Base-by-base conservation (phyloP, 2,797 vertebrate genomes). In the Cyprinella venusta region DNA sequence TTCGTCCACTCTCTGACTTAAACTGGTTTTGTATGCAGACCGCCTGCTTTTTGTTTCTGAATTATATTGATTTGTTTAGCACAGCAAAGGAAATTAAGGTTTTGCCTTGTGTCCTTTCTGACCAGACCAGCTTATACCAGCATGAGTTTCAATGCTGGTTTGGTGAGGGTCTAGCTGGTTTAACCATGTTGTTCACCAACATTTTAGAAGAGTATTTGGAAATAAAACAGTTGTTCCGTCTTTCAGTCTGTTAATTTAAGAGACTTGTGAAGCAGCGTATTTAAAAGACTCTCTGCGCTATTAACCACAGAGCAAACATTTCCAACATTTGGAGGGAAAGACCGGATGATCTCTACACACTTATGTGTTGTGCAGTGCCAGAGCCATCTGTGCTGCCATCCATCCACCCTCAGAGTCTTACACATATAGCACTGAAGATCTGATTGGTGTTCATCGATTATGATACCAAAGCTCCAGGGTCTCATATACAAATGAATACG, bases 341-440 rank as follows among this genome's bases (percentile, higher is more conserved):
- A 80, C 18, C 59, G 38, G 13, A 10, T 69, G 76, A 88, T 86
- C 87, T 85, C 81, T 80, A 64, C 71, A 83, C 87, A 85, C 76
- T 77, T 83, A 40, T 33, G 74, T 72, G 72, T 82, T 52, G 54
- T 61, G 70, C 82, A 6, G 75, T 77, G 82, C 64, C 70, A 76
- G 82, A 76, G 79, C 87, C 87, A 88, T 88, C 87, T 88, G 87
- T 82, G 86, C 86, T 82, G 88, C 82, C 76, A 81, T 71, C 36
- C 59, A 87, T 67, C 70, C 75, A 48, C 77, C 42, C 79, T 83
- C 67, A 40, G 70, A 80, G 54, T 26, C 81, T 68, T 61, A 79
- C 82, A 75, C 50, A 54, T 16, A 21, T 33, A 71, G 33, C 65
- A 80, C 40, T 7, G 26, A 18, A 3, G 21, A 81, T 50, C 42